phyloP scores from a whole-genome alignment of 2,113 vertebrate genomes.

The Eulemur macaco region DNA sequence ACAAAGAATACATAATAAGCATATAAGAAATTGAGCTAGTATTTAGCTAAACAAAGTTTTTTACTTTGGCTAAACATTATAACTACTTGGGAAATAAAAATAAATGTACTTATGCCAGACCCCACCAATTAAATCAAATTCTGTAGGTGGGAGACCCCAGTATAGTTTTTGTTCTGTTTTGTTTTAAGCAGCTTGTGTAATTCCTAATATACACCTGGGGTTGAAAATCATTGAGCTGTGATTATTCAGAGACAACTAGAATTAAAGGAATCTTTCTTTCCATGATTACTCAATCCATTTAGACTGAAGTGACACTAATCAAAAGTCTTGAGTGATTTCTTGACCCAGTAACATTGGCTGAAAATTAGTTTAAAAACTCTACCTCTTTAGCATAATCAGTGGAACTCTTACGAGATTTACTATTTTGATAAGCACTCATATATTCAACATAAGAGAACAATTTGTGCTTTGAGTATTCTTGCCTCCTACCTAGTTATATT shows the following conservation, averaged over 20 bases:
- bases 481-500: background rate
- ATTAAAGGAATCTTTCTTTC: constrained; percentile 15
- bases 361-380: constrained; percentile 15
- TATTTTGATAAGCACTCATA: background rate
- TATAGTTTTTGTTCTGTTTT: background rate
- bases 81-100: constrained; percentile 23
- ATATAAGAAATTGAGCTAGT: background rate
- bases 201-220: background rate
- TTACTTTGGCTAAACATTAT: background rate
- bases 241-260: constrained; percentile 19
- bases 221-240: background rate
- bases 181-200: background rate
- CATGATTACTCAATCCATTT: background rate
- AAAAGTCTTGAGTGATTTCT: constrained; percentile 35
- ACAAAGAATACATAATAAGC: background rate
- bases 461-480: background rate
- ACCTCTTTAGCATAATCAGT: background rate
- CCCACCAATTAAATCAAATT: background rate
- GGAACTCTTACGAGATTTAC: background rate
- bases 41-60: constrained; percentile 24
- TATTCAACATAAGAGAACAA: background rate
- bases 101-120: background rate
- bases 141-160: background rate
- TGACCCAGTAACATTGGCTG: background rate
- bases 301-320: background rate